Percentiles rank a stretch among this genome's conserved stretches.
Evolutionary conservation across 2,888 invertebrate genomes (phyloP).

Genomic region (Netelia melanura): DNA sequence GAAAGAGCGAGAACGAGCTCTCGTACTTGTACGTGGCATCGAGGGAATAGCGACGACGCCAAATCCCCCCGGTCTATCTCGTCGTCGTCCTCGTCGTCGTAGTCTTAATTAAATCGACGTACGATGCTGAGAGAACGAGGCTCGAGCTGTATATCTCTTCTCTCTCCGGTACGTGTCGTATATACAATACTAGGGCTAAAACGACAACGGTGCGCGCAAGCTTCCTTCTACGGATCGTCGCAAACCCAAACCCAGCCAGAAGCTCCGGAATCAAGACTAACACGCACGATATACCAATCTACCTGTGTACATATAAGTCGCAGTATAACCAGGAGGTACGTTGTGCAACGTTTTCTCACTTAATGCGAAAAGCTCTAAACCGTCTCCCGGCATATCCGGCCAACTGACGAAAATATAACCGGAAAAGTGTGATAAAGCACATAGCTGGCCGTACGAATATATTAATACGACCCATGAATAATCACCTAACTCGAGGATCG

Average conservation of each 20-base stretch:
- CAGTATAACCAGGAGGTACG: slow-evolving; percentile 39
- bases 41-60: slow-evolving; percentile 55
- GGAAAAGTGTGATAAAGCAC: slow-evolving; percentile 43
- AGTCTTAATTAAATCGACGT: slow-evolving; percentile 74
- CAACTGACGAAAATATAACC: slow-evolving; percentile 43
- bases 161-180: slow-evolving; percentile 17
- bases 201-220: slow-evolving; percentile 21
- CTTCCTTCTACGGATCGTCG: slow-evolving; percentile 27
- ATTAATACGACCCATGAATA: slow-evolving; percentile 3
- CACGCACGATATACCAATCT: background rate
- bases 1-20: slow-evolving; percentile 37
- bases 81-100: slow-evolving; percentile 35
- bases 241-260: slow-evolving; percentile 16
- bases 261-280: slow-evolving; percentile 24
- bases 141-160: slow-evolving; percentile 39
- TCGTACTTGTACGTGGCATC: slow-evolving; percentile 21
- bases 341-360: slow-evolving; percentile 46
- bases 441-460: slow-evolving; percentile 9
- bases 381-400: slow-evolving; percentile 20
- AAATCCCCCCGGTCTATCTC: slow-evolving; percentile 66
- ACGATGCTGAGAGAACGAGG: slow-evolving; percentile 59
- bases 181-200: slow-evolving; percentile 5
- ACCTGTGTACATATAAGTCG: background rate
- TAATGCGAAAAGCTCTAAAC: slow-evolving; percentile 47
- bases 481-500: too few relatives aligned